Evolutionary conservation across 2,113 vertebrate genomes (phyloP), one percentile per base, ranked within the genome.

Genomic region (Felis chaus): DNA sequence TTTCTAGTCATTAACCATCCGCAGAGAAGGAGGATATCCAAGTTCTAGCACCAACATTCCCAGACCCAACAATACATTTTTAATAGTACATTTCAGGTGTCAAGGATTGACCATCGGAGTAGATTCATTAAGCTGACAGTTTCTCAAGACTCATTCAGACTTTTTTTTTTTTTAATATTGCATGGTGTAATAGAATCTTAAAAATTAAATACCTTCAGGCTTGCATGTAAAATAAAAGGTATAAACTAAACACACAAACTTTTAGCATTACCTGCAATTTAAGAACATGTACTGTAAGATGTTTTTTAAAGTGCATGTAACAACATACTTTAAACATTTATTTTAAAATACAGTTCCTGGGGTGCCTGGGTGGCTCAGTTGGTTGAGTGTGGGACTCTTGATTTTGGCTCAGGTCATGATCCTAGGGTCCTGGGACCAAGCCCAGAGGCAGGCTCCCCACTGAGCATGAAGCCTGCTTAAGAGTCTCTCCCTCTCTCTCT

Each of bases 31-130:
- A 53, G 50, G 81, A 55, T 91, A 85, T 25, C 27, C 80, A 85
- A 93, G 65, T 95, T 97, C 94, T 89, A 80, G 85, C 61, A 90
- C 69, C 85, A 92, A 83, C 85, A 94, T 96, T 95, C 71, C 92
- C 27, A 93, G 91, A 97, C 71, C 74, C 94, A 93, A 92, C 79
- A 90, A 94, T 89, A 80, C 85, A 97, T 94, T 97, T 97, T 96
- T 96, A 91, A 97, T 93, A 39, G 89, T 29, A 36, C 3, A 45
- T 76, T 93, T 97, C 68, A n/a, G 48, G 94, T 94, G 68, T 97
- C 79, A 89, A 89, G 74, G 23, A 53, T 76, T 82, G 63, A 82
- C 73, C 73, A 78, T 25, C 36, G 25, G 71, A 89, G 55, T 91
- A 89, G 68, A 87, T 92, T 87, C 45, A 31, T 82, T 79, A 95